A percentile compares a stretch with the other conserved stretches of the same genome.
phyloP scores from a whole-genome alignment of 2,888 invertebrate genomes.

The Cataglyphis albicans region DNA sequence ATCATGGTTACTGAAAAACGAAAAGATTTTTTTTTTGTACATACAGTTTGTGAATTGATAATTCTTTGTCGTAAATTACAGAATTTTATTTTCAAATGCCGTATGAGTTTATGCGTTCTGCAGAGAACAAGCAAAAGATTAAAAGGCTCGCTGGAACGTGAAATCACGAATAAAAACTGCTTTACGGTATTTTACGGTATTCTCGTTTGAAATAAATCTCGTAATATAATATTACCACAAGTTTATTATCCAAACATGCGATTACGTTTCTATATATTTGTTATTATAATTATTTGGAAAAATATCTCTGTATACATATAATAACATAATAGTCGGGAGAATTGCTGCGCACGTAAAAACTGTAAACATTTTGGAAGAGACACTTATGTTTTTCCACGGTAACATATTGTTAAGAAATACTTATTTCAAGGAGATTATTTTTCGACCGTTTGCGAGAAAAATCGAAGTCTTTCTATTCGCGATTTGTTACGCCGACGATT shows the following conservation, averaged over 20 bases:
- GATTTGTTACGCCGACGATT: background rate
- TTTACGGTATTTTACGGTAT: background rate
- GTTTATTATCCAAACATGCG: background rate
- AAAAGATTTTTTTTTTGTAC: background rate
- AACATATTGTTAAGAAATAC: background rate
- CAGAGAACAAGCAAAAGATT: background rate
- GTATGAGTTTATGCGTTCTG: constrained; percentile 3
- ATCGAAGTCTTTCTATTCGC: background rate
- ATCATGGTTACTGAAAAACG: background rate
- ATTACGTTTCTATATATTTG: background rate
- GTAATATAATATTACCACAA: background rate
- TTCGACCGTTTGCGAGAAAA: background rate
- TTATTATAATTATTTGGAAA: background rate
- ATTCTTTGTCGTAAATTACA: background rate
- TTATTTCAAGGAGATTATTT: background rate
- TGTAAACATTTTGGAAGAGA: background rate
- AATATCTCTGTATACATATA: background rate
- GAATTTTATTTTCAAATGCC: constrained; percentile 27
- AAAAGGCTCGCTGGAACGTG: constrained; percentile 16
- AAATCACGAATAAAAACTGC: constrained; percentile 20
- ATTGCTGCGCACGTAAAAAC: background rate
- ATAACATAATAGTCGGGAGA: background rate
- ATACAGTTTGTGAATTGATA: constrained; percentile 7
- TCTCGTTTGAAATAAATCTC: background rate
- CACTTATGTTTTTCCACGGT: background rate